These are phyloP conservation scores for Tetheella fluctuosa DNA, from an alignment of 2,888 invertebrate species.

Conservation along the genomic window DNA sequence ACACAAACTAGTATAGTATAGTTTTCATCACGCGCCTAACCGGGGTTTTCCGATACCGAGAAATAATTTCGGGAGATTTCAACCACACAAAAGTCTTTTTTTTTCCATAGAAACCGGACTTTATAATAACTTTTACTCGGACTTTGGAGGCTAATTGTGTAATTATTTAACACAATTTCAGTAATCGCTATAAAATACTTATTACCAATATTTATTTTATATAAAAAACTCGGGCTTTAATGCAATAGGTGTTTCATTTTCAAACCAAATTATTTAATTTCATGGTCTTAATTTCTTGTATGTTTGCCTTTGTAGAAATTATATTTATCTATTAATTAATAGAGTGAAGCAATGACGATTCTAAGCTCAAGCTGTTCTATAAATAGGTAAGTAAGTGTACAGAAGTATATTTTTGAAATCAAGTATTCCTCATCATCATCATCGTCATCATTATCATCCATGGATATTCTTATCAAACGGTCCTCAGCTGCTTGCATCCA, in stretches of 20 bases:
- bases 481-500: too few relatives aligned
- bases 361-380: too few relatives aligned
- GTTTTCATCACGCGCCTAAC: neutral
- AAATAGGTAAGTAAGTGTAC: too few relatives aligned
- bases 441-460: too few relatives aligned
- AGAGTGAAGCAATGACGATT: too few relatives aligned
- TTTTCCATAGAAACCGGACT: conserved; percentile 12
- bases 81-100: conserved; percentile 5
- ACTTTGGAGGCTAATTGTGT: conserved; percentile 13
- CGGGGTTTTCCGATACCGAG: conserved; percentile 5
- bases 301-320: too few relatives aligned
- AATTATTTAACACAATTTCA: conserved; percentile 7
- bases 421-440: too few relatives aligned
- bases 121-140: conserved; percentile 11
- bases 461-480: too few relatives aligned
- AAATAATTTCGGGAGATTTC: conserved; percentile 10
- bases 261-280: neutral
- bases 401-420: too few relatives aligned
- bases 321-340: too few relatives aligned
- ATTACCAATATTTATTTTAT: conserved; percentile 2
- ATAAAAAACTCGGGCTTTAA: neutral
- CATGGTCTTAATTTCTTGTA: neutral
- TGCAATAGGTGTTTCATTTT: neutral
- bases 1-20: neutral
- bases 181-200: neutral